phyloP scores from a whole-genome alignment of 2,113 vertebrate genomes.

The Sciurus niger region DNA sequence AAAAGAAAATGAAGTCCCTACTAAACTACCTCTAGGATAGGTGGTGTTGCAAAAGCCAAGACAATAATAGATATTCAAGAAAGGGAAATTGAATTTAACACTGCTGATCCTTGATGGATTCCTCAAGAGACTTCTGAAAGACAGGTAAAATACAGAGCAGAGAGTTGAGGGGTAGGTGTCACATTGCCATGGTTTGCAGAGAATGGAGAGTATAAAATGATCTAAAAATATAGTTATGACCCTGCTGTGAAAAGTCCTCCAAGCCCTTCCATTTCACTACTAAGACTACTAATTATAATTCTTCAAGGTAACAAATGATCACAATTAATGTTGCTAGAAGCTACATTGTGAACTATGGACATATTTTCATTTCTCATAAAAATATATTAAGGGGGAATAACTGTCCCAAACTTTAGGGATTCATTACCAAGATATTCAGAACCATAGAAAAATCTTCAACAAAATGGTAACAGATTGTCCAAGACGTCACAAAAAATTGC shows the following conservation, averaged over 20 bases:
- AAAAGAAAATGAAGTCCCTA: neutral
- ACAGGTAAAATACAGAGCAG: neutral
- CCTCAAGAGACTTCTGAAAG: neutral
- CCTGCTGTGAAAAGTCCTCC: neutral
- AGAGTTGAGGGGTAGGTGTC: neutral
- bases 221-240: neutral
- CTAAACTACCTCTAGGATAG: neutral
- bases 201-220: neutral
- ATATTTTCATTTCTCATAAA: conserved; percentile 39
- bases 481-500: neutral
- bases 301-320: conserved; percentile 21
- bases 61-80: conserved; percentile 14
- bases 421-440: neutral
- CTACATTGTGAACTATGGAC: neutral
- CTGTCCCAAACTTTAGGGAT: neutral
- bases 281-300: neutral
- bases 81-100: neutral
- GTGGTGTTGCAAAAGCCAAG: neutral
- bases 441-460: conserved; percentile 3
- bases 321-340: neutral
- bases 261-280: neutral
- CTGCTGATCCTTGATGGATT: neutral
- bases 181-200: neutral
- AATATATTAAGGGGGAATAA: neutral
- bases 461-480: conserved; percentile 4